Conservation (phyloP, 2,113 vertebrate species). For the Ailurus styani region DNA sequence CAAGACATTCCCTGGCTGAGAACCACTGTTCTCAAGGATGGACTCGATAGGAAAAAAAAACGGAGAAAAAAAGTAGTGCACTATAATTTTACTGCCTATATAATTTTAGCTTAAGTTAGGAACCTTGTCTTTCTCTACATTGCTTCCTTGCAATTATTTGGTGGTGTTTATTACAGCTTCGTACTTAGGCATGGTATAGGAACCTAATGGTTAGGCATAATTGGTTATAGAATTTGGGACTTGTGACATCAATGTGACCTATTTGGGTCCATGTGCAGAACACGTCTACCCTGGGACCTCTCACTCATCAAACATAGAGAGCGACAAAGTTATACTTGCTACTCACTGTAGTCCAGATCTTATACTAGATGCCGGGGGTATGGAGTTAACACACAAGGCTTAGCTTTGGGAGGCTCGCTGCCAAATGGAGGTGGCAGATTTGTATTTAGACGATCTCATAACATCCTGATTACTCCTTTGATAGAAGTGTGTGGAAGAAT, state of each 20-base stretch:
- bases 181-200: accelerated
- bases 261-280: not conserved
- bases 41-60: not conserved
- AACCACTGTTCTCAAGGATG: not conserved
- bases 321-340: not conserved
- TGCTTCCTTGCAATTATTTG: not conserved
- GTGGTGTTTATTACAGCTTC: not conserved
- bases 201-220: too few species aligned
- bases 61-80: not conserved
- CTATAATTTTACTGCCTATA: not conserved
- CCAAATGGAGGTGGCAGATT: not conserved
- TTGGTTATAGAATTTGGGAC: not conserved
- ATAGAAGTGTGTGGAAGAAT: too few species aligned
- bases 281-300: not conserved
- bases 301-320: not conserved
- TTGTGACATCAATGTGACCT: not conserved
- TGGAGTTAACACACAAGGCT: accelerated
- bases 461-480: not conserved
- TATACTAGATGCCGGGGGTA: not conserved
- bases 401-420: not conserved
- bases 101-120: not conserved
- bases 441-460: not conserved
- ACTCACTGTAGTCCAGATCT: accelerated
- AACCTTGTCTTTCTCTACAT: not conserved
- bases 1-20: not conserved